A percentile compares a stretch with the other conserved stretches of the same genome.
Conservation (phyloP, 2,113 vertebrate species). For the Accipiter virgatus region DNA sequence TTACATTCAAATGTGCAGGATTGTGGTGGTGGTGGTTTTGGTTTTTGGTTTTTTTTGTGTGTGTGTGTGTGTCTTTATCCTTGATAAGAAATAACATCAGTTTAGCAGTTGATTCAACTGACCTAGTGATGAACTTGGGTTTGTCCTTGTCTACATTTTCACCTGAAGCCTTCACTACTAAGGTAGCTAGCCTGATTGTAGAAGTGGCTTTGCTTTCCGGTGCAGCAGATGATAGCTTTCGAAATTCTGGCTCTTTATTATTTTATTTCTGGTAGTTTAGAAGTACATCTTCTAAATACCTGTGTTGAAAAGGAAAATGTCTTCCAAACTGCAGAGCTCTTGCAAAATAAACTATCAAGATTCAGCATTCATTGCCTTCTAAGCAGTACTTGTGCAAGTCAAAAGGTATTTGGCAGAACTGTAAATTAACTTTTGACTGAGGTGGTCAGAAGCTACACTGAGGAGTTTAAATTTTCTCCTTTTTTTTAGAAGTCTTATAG, state of each 20-base stretch:
- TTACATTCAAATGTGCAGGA: not conserved
- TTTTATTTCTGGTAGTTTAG: not conserved
- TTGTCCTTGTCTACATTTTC: not conserved
- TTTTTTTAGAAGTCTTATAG: not conserved
- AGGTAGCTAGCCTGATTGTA: not conserved
- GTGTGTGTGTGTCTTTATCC: not conserved
- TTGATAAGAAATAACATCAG: not conserved
- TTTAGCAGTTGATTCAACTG: not conserved
- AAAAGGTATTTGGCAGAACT: not conserved
- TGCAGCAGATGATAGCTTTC: not conserved
- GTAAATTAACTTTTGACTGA: not conserved
- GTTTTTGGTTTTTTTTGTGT: too few relatives aligned
- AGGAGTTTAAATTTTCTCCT: not conserved
- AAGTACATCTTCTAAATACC: not conserved
- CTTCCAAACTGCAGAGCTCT: not conserved
- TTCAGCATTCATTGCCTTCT: not conserved
- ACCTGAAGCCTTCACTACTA: not conserved
- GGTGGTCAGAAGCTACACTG: not conserved
- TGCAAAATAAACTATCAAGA: not conserved
- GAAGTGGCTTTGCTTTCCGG: not conserved
- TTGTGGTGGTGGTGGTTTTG: not conserved
- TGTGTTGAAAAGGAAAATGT: not conserved
- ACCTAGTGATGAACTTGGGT: not conserved
- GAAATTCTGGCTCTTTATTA: not conserved
- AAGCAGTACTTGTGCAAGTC: not conserved